Evolutionary conservation across 2,888 invertebrate species (phyloP).

Genomic region (Aethes cnicana): DNA sequence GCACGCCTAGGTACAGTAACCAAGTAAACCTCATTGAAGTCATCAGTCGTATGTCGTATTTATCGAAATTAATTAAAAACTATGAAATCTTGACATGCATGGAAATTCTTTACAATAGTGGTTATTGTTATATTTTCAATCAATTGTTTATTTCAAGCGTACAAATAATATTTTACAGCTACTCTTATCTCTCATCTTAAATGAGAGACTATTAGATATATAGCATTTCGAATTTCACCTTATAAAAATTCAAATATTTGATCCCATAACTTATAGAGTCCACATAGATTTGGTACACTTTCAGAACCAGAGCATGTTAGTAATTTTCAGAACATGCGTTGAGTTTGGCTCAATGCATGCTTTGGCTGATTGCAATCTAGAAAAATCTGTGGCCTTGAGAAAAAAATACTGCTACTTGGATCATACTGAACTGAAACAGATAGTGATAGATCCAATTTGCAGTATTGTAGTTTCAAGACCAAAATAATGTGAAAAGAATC

Average conservation of each 20-base stretch:
- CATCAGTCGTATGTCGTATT: too few species aligned
- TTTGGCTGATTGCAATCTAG: constrained; percentile 28
- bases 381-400: not conserved
- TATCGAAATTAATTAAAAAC: not conserved
- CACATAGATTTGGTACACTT: constrained; percentile 3
- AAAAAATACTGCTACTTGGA: constrained; percentile 6
- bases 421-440: not conserved
- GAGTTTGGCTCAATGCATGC: constrained; percentile 36
- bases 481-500: not conserved
- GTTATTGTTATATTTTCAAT: not conserved
- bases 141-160: too few species aligned
- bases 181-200: too few species aligned
- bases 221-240: constrained; percentile 20
- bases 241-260: not conserved
- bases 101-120: not conserved
- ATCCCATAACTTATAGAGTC: constrained; percentile 19
- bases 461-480: not conserved
- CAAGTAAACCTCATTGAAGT: too few species aligned
- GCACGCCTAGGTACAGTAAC: constrained; percentile 8
- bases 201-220: constrained; percentile 11
- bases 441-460: constrained; percentile 5
- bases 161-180: too few species aligned
- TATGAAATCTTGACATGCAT: constrained; percentile 3
- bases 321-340: constrained; percentile 29
- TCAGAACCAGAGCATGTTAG: constrained; percentile 24